phyloP scores from a whole-genome alignment of 2,797 vertebrate species.

The Acestrorhynchus altus region DNA sequence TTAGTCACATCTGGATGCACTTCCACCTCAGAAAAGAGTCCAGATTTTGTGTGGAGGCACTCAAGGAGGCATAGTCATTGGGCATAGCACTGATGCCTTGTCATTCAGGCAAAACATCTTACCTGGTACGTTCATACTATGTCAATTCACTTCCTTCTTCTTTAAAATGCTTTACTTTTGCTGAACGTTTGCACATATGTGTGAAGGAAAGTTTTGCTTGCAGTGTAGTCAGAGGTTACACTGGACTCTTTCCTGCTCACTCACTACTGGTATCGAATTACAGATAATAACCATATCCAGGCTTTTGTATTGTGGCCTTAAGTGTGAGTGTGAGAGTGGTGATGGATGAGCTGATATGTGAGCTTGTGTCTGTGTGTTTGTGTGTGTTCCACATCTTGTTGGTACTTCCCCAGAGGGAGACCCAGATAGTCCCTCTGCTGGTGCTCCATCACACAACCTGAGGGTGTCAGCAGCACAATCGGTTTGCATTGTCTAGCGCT shows the following conservation, averaged over 20 bases:
- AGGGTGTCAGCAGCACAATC: conserved; percentile 80
- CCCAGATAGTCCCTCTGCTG: conserved; percentile 69
- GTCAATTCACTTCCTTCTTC: no score
- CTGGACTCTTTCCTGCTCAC: background rate
- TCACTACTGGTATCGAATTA: background rate
- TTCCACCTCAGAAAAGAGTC: no score
- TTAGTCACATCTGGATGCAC: no score
- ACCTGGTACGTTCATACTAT: no score
- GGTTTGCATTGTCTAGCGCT: conserved; percentile 73
- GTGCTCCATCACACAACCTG: conserved; percentile 78
- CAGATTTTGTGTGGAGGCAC: no score
- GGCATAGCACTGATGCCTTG: no score
- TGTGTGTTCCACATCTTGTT: conserved; percentile 51
- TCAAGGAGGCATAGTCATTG: no score
- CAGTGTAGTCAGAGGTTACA: background rate
- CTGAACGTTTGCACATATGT: background rate
- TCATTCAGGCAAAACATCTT: no score
- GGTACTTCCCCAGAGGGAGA: conserved; percentile 70
- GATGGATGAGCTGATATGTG: background rate
- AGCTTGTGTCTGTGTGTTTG: conserved; percentile 27
- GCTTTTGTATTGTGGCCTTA: background rate
- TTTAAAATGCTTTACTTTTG: background rate
- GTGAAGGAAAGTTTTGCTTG: background rate
- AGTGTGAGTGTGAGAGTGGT: background rate
- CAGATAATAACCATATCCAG: conserved; percentile 2